Evolutionary conservation across 2,888 invertebrate genomes (phyloP), one percentile per base, ranked within the genome.

Genomic region (Tetranychus piercei): DNA sequence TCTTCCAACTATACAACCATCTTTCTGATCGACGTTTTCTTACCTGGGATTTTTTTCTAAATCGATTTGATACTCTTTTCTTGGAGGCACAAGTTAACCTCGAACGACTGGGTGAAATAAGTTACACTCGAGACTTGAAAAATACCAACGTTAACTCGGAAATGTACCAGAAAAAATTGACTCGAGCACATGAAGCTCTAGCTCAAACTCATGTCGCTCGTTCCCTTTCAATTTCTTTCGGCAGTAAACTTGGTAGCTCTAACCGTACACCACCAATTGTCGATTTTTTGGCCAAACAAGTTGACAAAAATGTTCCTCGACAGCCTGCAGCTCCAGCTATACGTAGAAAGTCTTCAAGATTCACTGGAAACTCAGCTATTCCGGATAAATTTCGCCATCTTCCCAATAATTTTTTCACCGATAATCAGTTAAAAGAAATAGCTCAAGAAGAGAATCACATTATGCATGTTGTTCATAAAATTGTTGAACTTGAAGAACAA

Each of bases 41-140:
- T 20, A 88, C 90, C 0, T 99, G 99, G 96, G 94, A 96, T 78
- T 99, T 99, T 85, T 99, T 99, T 83, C 86, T 96, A 43, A 92
- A 93, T 82, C 87, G 94, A 75, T 97, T 99, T 82, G 97, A 99
- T 81, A 90, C 94, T 0, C 84, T 99, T 6, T 92, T 94, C 80
- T 84, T 99, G 45, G 99, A 99, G 83, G 94, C 96, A 0, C 97
- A 99, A 85, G 89, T 99, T 65, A 67, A 18, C 20, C 67, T 73
- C 6, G 67, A 92, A 81, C 90, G 89, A 83, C 86, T 87, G 23
- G 90, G 92, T 5, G 94, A 95, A 80, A 88, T 92, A 77, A 85
- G 89, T 0, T 90, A 89, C 81, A 85, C 91, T 73, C 87, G 91
- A 84, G 96, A 96, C 84, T 84, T 95, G 77, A 87, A 90, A 76